Conservation (phyloP, 2,888 invertebrate species). For the Eretmocerus hayati region DNA sequence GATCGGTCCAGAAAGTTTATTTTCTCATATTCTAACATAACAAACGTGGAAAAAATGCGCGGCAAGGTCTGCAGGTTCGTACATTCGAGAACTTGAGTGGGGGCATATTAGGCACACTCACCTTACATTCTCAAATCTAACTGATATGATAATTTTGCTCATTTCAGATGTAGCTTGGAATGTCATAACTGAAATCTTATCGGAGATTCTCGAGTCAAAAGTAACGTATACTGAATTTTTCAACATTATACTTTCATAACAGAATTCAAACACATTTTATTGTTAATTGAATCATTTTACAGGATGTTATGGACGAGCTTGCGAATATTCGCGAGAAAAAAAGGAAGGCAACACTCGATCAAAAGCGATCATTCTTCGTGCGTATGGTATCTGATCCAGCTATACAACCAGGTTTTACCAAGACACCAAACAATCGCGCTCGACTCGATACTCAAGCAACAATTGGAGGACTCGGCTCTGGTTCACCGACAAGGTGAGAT, state of each 20-base stretch:
- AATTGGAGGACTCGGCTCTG: slow-evolving; percentile 38
- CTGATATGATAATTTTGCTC: too few relatives aligned
- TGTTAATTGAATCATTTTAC: slow-evolving; percentile 1
- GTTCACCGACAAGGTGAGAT: slow-evolving; percentile 31
- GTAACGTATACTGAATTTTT: slow-evolving; percentile 19
- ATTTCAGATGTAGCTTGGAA: slow-evolving; percentile 78
- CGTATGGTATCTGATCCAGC: slow-evolving; percentile 97
- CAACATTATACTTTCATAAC: not conserved
- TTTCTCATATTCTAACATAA: too few relatives aligned
- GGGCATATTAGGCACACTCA: too few relatives aligned
- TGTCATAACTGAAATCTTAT: slow-evolving; percentile 72
- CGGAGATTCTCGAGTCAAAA: slow-evolving; percentile 67
- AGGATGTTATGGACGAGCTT: slow-evolving; percentile 63
- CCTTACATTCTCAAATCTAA: too few relatives aligned
- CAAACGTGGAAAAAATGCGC: too few relatives aligned
- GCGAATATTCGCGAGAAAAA: slow-evolving; percentile 68
- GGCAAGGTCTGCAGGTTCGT: too few relatives aligned
- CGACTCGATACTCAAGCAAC: slow-evolving; percentile 41
- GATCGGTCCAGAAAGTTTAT: too few relatives aligned
- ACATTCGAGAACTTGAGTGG: too few relatives aligned
- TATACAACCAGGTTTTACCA: slow-evolving; percentile 52
- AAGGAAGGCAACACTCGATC: slow-evolving; percentile 72
- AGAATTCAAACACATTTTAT: not conserved
- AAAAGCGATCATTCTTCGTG: slow-evolving; percentile 92
- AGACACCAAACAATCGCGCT: slow-evolving; percentile 39